Evolutionary conservation across 1,140 invertebrate species (phyloP).

Genomic region (Eulimnadia texana): DNA sequence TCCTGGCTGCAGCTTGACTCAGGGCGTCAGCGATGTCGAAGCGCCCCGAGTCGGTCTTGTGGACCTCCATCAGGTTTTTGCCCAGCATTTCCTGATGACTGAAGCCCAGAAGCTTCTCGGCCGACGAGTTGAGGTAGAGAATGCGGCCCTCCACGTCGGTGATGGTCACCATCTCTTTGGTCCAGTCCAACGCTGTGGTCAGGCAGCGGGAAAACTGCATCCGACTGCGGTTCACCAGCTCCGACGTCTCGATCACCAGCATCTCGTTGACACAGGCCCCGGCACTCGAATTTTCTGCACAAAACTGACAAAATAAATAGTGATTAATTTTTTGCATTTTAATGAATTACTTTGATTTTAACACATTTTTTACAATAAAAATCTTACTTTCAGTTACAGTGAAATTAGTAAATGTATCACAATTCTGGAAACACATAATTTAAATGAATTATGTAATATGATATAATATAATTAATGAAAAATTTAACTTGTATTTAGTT

Average conservation of each 20-base stretch:
- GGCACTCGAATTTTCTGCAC: constrained; percentile 49
- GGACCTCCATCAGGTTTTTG: constrained; percentile 42
- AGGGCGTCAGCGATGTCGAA: constrained; percentile 14
- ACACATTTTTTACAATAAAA: too few relatives aligned
- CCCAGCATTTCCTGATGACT: constrained; percentile 57
- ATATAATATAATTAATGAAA: too few relatives aligned
- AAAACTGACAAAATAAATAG: constrained; percentile 37
- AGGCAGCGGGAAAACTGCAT: constrained; percentile 51
- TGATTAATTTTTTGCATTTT: background rate
- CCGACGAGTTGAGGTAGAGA: constrained; percentile 65
- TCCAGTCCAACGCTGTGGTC: constrained; percentile 61
- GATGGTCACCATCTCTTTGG: constrained; percentile 65
- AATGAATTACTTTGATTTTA: background rate
- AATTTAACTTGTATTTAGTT: too few relatives aligned
- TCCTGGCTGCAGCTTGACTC: constrained; percentile 35
- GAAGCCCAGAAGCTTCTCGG: constrained; percentile 58
- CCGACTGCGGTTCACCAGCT: constrained; percentile 40
- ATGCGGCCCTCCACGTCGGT: constrained; percentile 68
- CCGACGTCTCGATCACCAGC: constrained; percentile 48
- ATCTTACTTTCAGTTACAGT: too few relatives aligned
- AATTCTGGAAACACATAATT: too few relatives aligned
- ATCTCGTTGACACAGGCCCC: constrained; percentile 56
- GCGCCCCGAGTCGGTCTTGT: constrained; percentile 26
- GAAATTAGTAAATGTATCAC: too few relatives aligned
- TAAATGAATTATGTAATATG: too few relatives aligned